phyloP scores from a whole-genome alignment of 2,113 vertebrate genomes.

The Mus pahari region DNA sequence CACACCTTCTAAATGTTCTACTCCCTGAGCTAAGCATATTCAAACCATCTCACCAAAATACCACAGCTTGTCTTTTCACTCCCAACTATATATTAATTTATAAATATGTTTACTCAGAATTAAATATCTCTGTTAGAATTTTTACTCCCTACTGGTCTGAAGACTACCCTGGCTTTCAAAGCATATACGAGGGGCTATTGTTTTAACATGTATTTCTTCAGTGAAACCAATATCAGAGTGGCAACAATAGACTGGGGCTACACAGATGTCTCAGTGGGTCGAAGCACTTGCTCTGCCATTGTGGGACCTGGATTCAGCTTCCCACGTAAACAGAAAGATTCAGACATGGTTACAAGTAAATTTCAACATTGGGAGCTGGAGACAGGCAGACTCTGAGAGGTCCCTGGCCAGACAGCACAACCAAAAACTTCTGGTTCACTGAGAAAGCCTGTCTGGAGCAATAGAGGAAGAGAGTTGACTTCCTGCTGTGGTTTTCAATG shows the following conservation, averaged over 20 bases:
- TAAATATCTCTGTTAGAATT: not conserved
- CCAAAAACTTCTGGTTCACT: not conserved
- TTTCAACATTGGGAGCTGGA: not conserved
- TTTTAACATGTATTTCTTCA: not conserved
- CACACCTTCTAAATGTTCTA: no score
- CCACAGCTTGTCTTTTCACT: not conserved
- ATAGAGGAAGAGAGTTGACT: not conserved
- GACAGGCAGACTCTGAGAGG: not conserved
- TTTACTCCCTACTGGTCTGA: not conserved
- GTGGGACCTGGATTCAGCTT: no score
- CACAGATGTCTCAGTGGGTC: not conserved
- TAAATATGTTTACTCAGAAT: not conserved
- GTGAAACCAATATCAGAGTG: not conserved
- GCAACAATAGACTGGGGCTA: not conserved
- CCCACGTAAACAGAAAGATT: not conserved
- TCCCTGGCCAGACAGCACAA: no score
- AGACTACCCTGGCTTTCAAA: not conserved
- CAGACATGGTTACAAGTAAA: not conserved
- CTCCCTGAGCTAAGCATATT: no score
- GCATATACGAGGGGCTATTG: no score
- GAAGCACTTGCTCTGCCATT: not conserved
- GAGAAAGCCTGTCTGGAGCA: not conserved
- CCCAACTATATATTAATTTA: not conserved
- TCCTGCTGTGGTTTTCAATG: no score
- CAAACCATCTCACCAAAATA: not conserved